Evolutionary conservation across 2,888 invertebrate species (phyloP).

Genomic region (Hirtodrosophila alboralis): DNA sequence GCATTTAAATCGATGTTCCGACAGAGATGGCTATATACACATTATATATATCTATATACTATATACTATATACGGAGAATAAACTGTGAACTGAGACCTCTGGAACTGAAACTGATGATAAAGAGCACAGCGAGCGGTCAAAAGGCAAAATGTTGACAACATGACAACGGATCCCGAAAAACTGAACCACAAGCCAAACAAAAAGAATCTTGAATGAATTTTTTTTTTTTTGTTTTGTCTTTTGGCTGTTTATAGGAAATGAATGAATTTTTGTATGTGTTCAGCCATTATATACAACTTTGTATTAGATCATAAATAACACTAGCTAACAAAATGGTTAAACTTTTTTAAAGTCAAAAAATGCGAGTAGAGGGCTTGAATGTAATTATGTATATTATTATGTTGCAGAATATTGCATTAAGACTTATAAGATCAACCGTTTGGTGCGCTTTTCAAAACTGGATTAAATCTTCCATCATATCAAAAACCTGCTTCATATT

Average conservation of each 20-base stretch:
- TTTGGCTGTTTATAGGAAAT: constrained; percentile 26
- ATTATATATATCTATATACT: constrained; percentile 12
- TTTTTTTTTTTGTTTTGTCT: no score
- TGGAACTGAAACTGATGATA: constrained; percentile 52
- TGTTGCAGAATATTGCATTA: no score
- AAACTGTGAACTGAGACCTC: no score
- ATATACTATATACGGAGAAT: background rate
- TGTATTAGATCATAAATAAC: constrained; percentile 80
- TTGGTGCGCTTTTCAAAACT: no score
- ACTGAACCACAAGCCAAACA: constrained; percentile 20
- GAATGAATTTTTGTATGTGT: constrained; percentile 30
- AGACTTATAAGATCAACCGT: no score
- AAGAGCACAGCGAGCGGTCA: constrained; percentile 72
- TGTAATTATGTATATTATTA: no score
- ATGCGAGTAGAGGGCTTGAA: no score
- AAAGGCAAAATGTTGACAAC: constrained; percentile 63
- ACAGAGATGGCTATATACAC: constrained; percentile 44
- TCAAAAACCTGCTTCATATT: no score
- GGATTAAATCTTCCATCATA: no score
- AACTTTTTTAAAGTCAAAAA: no score
- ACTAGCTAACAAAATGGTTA: constrained; percentile 6
- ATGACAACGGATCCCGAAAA: constrained; percentile 37
- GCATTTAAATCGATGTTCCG: constrained; percentile 81
- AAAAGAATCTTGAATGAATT: constrained; percentile 51
- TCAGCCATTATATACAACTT: constrained; percentile 15